phyloP scores from a whole-genome alignment of 2,113 vertebrate species.

The Nesoenas mayeri region DNA sequence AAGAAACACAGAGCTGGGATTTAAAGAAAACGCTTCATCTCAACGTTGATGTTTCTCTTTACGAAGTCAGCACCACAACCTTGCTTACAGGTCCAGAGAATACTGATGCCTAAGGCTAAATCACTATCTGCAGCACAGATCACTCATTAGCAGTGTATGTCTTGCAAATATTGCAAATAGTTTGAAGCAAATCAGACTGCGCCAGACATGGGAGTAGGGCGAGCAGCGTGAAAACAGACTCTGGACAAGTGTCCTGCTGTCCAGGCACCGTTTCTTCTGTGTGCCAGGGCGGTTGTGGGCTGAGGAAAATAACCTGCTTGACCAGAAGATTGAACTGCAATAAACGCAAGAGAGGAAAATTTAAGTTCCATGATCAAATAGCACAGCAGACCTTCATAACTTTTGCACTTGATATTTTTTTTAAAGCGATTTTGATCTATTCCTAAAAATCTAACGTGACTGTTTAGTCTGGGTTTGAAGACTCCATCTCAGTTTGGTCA shows the following conservation, averaged over 20 bases:
- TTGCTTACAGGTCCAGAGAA: background rate
- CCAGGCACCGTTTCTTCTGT: background rate
- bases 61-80: background rate
- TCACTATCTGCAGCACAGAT: background rate
- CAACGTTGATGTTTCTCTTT: background rate
- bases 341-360: background rate
- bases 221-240: background rate
- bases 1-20: background rate
- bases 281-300: background rate
- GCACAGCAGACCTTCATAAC: background rate
- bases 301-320: background rate
- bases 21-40: background rate
- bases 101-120: background rate
- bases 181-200: background rate
- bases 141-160: background rate
- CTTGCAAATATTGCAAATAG: accelerated
- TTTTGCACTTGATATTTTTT: background rate
- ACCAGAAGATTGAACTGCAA: background rate
- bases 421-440: background rate
- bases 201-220: background rate
- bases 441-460: background rate
- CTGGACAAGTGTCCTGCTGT: background rate
- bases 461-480: background rate
- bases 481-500: background rate
- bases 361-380: background rate